phyloP scores from a whole-genome alignment of 2,113 vertebrate genomes.

The Cyanoderma ruficeps region DNA sequence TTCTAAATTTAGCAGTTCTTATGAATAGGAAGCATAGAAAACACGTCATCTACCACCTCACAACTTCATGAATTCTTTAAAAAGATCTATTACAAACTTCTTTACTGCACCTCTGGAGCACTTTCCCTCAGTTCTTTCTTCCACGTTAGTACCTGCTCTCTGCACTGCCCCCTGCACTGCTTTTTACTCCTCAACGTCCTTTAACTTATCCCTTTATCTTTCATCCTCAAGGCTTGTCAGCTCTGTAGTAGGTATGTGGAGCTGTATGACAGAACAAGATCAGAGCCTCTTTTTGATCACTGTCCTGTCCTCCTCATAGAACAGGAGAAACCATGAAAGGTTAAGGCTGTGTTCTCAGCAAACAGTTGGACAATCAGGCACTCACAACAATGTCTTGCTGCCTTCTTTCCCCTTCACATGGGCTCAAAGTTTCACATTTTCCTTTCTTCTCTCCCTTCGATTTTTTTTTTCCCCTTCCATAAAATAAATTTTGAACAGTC shows the following conservation, averaged over 20 bases:
- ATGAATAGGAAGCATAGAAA: background rate
- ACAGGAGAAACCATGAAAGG: background rate
- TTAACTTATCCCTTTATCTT: background rate
- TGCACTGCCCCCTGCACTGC: background rate
- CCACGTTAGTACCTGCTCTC: background rate
- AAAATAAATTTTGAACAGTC: conserved; percentile 8
- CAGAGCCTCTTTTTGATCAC: background rate
- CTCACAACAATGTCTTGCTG: background rate
- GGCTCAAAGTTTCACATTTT: background rate
- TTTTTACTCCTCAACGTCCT: background rate
- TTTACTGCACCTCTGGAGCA: background rate
- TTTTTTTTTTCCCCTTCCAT: background rate
- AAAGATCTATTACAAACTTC: background rate
- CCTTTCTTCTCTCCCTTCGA: background rate
- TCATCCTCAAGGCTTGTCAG: background rate
- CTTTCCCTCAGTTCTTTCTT: background rate
- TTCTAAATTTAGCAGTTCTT: background rate
- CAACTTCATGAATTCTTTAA: background rate
- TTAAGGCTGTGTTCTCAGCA: background rate
- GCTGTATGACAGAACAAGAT: background rate
- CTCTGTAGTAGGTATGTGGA: background rate
- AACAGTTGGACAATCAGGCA: background rate
- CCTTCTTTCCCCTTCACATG: background rate
- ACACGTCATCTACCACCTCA: background rate
- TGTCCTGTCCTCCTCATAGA: background rate